Base-by-base conservation (phyloP, 1,140 invertebrate genomes). In the Drosophila subpulchrella region DNA sequence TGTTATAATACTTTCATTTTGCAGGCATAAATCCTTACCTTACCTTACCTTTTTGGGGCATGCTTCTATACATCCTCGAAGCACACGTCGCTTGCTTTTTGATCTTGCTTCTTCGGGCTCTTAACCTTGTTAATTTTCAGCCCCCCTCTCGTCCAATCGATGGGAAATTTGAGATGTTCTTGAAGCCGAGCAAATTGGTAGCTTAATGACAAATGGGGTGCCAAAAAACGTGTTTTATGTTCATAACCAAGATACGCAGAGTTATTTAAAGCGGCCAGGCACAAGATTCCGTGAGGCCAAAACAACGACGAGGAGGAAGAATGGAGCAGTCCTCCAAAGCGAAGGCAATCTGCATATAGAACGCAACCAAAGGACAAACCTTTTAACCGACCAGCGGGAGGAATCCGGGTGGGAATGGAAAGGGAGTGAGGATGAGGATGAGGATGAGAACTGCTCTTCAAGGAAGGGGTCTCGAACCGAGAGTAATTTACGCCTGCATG, bases 401-500 rank as follows among this genome's bases (percentile, higher is more conserved):
- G 53, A 66, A 67, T 17, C 48, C 71, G 53, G 50, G 38, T 38
- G 42, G 51, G 13, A 39, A 24, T 15, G 48, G 41, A 27, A 27
- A 27, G 27, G 27, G 3, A 27, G 1, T 27, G 27, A 27, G 27
- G 27, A 27, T 27, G 27, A 27, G 27, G 27, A 27, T 27, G 27
- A 27, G 27, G 4, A 5, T 3, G 17, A 4, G 17, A 44, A 38
- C 62, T 41, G 13, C 39, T 65, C 51, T 57, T 20, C 36, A 51
- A 15, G 55, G 39, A 54, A 53, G n/a, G 70, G 70, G 30, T 48
- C 51, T 58, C 72, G 42, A 74, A 53, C 70, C 20, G 61, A 63
- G 67, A 68, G 72, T 79, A 88, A 89, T 88, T 89, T 83, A 66
- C 79, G 84, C 83, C 79, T 83, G 80, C 80, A 83, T 89, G 83